phyloP scores from a whole-genome alignment of 2,888 invertebrate species.

The Oscheius sp. region DNA sequence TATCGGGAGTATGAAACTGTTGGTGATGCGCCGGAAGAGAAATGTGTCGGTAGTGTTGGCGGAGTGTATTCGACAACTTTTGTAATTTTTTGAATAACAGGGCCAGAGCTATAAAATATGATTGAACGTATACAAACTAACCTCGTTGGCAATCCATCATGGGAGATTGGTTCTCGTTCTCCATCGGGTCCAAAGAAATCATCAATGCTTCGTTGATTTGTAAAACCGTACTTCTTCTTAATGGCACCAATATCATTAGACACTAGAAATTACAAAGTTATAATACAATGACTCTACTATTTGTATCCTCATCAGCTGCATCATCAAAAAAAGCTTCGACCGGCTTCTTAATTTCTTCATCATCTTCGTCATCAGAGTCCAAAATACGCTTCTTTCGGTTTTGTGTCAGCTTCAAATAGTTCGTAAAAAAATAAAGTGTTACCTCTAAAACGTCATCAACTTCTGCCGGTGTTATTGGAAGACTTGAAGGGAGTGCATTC shows the following conservation, averaged over 20 bases:
- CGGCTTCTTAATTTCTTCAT: constrained; percentile 10
- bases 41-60: constrained; percentile 78
- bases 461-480: too few relatives aligned
- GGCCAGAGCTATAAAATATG: constrained; percentile 5
- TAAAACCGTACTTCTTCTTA: constrained; percentile 44
- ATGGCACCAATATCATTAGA: constrained; percentile 53
- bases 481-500: constrained; percentile 22
- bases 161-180: neutral
- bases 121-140: neutral
- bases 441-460: neutral
- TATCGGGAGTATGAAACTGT: constrained; percentile 47
- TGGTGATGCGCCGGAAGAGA: constrained; percentile 90
- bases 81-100: constrained; percentile 8
- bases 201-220: constrained; percentile 36
- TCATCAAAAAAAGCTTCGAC: constrained; percentile 13
- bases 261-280: constrained; percentile 35
- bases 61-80: constrained; percentile 33
- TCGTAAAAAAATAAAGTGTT: too few relatives aligned
- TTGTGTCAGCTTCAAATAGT: too few relatives aligned
- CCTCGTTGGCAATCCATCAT: neutral
- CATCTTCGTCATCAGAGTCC: constrained; percentile 33
- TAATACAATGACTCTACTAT: neutral
- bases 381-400: constrained; percentile 5
- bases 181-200: constrained; percentile 32
- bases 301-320: constrained; percentile 32